Conservation (phyloP, 2,797 vertebrate genomes). For the Ispidina lecontei region DNA sequence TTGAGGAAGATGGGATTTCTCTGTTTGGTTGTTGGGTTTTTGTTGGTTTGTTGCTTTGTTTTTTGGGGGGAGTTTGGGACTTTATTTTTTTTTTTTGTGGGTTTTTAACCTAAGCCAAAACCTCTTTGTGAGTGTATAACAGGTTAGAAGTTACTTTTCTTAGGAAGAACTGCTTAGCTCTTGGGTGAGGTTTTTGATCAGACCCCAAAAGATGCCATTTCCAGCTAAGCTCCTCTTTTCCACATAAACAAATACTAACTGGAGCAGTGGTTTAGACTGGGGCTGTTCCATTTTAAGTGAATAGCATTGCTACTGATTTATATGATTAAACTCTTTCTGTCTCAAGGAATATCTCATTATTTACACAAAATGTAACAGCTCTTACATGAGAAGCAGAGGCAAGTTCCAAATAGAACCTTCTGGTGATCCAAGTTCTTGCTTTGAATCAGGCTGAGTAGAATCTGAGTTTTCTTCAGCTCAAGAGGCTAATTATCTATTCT, state of each 20-base stretch:
- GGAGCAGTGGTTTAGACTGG: not conserved
- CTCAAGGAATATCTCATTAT: not conserved
- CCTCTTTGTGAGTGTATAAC: not conserved
- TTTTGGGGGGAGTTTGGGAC: no score
- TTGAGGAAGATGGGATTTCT: not conserved
- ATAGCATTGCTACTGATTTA: not conserved
- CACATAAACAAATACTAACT: not conserved
- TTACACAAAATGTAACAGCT: not conserved
- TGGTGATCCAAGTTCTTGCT: not conserved
- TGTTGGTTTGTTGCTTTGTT: not conserved
- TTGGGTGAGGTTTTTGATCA: not conserved
- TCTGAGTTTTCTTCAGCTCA: not conserved
- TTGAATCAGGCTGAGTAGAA: not conserved
- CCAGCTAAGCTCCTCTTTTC: not conserved
- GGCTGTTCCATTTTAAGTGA: not conserved
- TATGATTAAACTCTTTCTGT: not conserved
- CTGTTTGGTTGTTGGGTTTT: not conserved
- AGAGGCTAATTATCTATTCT: not conserved
- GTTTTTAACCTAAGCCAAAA: not conserved
- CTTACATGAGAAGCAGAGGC: not conserved
- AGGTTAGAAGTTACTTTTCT: not conserved
- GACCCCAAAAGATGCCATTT: not conserved
- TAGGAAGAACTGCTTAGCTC: not conserved
- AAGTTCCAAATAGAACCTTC: not conserved
- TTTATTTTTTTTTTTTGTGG: not conserved